Evolutionary conservation across 2,888 invertebrate species (phyloP).

Genomic region (Eremobia ochroleuca): DNA sequence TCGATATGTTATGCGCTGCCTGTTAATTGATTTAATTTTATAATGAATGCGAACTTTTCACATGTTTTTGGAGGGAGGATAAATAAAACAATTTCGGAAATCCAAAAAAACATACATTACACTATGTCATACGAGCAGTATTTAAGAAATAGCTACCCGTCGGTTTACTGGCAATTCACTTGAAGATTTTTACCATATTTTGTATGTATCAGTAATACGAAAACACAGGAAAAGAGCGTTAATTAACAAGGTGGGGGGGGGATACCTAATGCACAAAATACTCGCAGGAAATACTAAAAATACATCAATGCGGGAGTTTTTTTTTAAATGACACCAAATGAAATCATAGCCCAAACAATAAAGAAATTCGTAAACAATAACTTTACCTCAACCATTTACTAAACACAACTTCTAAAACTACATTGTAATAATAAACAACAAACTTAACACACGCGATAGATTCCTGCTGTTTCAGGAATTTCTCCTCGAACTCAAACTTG

Average conservation of each 20-base stretch:
- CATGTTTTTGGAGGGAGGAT: background rate
- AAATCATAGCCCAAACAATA: background rate
- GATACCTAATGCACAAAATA: background rate
- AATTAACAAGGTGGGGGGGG: background rate
- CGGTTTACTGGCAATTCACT: background rate
- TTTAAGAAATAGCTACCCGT: background rate
- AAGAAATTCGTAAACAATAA: constrained; percentile 34
- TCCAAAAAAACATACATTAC: background rate
- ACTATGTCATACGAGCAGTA: background rate
- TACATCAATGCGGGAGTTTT: background rate
- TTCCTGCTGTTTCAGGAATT: constrained; percentile 62
- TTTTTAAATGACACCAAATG: background rate
- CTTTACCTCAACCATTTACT: constrained; percentile 68
- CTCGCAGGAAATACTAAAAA: background rate
- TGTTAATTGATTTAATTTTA: background rate
- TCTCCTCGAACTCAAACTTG: constrained; percentile 65
- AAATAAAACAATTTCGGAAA: background rate
- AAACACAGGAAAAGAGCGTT: background rate
- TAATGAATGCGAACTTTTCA: background rate
- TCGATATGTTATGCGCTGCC: background rate
- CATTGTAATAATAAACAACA: constrained; percentile 66
- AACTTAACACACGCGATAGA: constrained; percentile 74
- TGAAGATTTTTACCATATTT: background rate
- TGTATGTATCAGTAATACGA: background rate
- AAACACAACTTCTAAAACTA: constrained; percentile 70